phyloP scores from a whole-genome alignment of 2,797 vertebrate species.

The Notamacropus eugenii region DNA sequence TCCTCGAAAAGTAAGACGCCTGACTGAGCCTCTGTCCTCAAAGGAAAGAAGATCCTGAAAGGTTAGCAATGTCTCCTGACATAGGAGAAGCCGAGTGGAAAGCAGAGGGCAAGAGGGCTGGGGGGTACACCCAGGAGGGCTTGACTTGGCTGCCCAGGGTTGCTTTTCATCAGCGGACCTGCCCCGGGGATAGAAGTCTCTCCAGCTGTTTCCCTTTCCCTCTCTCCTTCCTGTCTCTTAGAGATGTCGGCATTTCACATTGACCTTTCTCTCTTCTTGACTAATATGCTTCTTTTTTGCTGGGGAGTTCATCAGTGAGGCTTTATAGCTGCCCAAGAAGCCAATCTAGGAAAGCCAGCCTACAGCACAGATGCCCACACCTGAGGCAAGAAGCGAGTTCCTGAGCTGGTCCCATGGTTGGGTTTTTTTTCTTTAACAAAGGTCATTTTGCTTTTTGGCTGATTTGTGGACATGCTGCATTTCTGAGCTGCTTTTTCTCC shows the following conservation, averaged over 20 bases:
- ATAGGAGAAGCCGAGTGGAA: not conserved
- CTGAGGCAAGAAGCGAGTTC: not conserved
- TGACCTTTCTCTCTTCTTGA: not conserved
- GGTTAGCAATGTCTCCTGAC: not conserved
- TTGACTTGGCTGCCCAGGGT: not conserved
- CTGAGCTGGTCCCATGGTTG: not conserved
- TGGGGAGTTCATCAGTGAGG: not conserved
- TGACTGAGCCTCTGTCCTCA: not conserved
- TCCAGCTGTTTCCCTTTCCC: not conserved
- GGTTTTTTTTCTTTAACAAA: not conserved
- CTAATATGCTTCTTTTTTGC: not conserved
- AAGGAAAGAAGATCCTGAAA: not conserved
- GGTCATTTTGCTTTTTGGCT: not conserved
- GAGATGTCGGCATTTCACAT: not conserved
- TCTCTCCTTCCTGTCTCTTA: not conserved
- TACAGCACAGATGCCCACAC: not conserved
- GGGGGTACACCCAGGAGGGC: not conserved
- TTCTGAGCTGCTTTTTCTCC: fast-evolving
- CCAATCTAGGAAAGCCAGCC: not conserved
- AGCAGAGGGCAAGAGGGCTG: not conserved
- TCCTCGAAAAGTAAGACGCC: not conserved
- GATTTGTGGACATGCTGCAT: fast-evolving
- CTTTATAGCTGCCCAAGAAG: not conserved
- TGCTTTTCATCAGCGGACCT: not conserved
- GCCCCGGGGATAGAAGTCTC: not conserved